Percentiles rank a stretch among this genome's conserved stretches.
These are phyloP conservation scores for Taxidea taxus DNA, from an alignment of 2,113 vertebrate genomes.

Conservation along the genomic window DNA sequence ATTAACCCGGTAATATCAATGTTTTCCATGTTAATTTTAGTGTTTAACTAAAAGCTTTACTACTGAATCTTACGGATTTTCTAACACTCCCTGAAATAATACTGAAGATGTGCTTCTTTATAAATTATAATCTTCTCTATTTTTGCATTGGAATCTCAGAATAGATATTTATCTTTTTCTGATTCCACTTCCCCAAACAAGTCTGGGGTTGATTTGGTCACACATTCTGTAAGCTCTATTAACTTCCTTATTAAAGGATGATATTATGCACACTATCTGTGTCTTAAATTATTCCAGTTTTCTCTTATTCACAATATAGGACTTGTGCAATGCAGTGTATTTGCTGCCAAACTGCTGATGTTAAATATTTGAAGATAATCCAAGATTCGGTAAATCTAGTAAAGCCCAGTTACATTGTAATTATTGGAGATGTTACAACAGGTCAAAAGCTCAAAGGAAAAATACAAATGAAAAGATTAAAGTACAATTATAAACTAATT, in stretches of 20 bases:
- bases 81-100: neutral
- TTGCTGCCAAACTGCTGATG: neutral
- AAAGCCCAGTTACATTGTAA: neutral
- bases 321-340: neutral
- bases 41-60: neutral
- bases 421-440: neutral
- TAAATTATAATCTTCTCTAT: neutral
- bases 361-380: neutral
- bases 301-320: neutral
- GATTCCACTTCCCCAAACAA: rapidly evolving
- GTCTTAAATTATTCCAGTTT: neutral
- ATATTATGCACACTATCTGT: neutral
- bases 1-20: neutral
- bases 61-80: neutral
- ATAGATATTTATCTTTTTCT: neutral
- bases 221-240: neutral
- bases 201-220: neutral
- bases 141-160: neutral
- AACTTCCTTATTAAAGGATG: neutral
- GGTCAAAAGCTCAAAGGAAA: neutral
- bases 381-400: neutral
- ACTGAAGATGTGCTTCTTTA: neutral
- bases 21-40: neutral
- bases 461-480: neutral
- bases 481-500: neutral